Evolutionary conservation across 2,888 invertebrate species (phyloP), one percentile per base, ranked within the genome.

Genomic region (Idaea straminata): DNA sequence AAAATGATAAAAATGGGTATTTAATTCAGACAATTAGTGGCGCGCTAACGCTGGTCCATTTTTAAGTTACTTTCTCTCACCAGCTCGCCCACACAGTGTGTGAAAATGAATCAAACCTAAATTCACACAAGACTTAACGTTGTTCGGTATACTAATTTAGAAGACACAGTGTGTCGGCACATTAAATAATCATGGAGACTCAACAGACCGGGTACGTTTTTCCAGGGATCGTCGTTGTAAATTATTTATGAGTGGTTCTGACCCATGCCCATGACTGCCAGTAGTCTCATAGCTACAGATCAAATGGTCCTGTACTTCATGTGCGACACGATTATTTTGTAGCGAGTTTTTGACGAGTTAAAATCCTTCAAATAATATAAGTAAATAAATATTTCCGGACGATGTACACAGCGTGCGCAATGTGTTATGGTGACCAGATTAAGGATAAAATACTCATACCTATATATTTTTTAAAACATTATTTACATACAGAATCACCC

Each of bases 191-290:
- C 84, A 89, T 88, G 80, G 75, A 73, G 76, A 77, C 75, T 77
- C 80, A 81, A 82, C 82, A 83, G 76, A 69, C 78, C 80, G 80
- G 76, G 81, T 89, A 87, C 82, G 86, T 87, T 90, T 91, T 91
- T 91, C 87, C 84, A 81, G 88, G 70, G 87, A 89, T 91, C 88
- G 88, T 81, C 13, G 47, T 47, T 84, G 85, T 92, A 89, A 89
- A 92, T 92, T 91, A 92, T 92, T 92, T 91, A 92, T 92, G 92
- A 92, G 90, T 83, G 83, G 78, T 82, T 85, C 85, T 87, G 87
- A 86, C 91, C 89, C 85, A 81, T 80, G 76, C 80, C 47, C 80
- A 81, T 76, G 25, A 25, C 25, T 25, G 25, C 81, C 64, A 63
- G 64, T 76, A 74, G 80, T 78, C 77, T 47, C 47, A 76, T 79